Conservation (phyloP, 1,140 invertebrate species). For the Dreissena polymorpha region DNA sequence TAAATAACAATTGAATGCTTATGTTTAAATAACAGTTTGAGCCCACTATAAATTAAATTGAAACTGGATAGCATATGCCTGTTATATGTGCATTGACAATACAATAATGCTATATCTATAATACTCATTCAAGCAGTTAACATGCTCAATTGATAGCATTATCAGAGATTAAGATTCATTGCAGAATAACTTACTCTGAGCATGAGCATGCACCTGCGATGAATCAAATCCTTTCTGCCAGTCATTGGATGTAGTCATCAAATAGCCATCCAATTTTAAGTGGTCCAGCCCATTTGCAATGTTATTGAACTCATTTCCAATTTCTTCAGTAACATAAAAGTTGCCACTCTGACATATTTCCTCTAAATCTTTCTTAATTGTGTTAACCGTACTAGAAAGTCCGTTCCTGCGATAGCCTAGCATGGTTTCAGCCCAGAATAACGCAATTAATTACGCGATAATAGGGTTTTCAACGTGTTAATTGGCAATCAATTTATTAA, state of each 20-base stretch:
- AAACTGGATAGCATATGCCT: no score
- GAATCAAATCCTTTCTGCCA: constrained; percentile 61
- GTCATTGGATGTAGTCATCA: constrained; percentile 65
- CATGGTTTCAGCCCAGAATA: constrained; percentile 16
- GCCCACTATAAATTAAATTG: no score
- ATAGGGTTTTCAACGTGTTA: constrained; percentile 35
- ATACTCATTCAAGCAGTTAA: no score
- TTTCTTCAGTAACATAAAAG: constrained; percentile 73
- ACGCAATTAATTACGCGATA: constrained; percentile 10
- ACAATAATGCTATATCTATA: no score
- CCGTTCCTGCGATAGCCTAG: constrained; percentile 14
- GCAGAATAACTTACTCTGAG: constrained; percentile 13
- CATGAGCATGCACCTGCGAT: constrained; percentile 37
- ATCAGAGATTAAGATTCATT: no score
- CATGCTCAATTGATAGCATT: no score
- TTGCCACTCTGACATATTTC: constrained; percentile 68
- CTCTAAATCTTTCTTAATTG: constrained; percentile 61
- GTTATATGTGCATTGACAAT: no score
- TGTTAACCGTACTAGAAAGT: constrained; percentile 39
- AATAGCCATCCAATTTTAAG: constrained; percentile 67
- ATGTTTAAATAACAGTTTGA: no score
- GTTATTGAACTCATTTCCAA: constrained; percentile 67
- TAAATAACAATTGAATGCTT: no score
- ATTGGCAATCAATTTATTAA: constrained; percentile 38
- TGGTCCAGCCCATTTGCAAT: constrained; percentile 73